These are phyloP conservation scores for Drosophila flavopinicola DNA, from an alignment of 2,888 invertebrate species.

Conservation along the genomic window DNA sequence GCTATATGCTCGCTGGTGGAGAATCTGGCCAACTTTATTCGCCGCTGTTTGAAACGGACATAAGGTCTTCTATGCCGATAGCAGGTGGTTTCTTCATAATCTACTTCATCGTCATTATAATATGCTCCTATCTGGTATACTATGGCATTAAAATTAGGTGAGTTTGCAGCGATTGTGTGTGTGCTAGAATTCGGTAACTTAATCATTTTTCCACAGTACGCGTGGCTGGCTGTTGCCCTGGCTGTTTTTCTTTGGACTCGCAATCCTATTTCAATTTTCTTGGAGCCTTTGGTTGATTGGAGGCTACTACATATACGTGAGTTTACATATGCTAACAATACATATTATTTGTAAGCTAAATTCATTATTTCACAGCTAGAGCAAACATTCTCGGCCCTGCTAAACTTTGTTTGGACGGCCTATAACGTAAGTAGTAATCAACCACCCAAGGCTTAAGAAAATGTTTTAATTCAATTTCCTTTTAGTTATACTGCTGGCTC, in stretches of 20 bases:
- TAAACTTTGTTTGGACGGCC: slow-evolving; percentile 92
- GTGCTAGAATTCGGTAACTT: not conserved
- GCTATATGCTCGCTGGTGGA: slow-evolving; percentile 93
- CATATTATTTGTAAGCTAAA: not conserved
- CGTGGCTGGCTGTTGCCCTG: slow-evolving; percentile 93
- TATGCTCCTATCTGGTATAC: slow-evolving; percentile 85
- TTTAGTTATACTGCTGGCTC: slow-evolving; percentile 93
- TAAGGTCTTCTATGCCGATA: slow-evolving; percentile 89
- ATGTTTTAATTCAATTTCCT: not conserved
- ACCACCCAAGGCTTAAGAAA: not conserved
- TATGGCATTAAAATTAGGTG: slow-evolving; percentile 83
- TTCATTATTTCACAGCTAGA: slow-evolving; percentile 87
- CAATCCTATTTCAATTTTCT: slow-evolving; percentile 90
- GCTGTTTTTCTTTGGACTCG: slow-evolving; percentile 88
- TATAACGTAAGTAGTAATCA: slow-evolving; percentile 92
- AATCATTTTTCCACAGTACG: slow-evolving; percentile 85
- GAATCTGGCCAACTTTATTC: slow-evolving; percentile 95
- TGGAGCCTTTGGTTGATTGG: slow-evolving; percentile 94
- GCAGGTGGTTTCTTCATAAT: slow-evolving; percentile 86
- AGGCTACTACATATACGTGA: slow-evolving; percentile 96
- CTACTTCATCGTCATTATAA: slow-evolving; percentile 83
- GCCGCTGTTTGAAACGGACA: slow-evolving; percentile 94
- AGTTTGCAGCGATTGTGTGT: not conserved
- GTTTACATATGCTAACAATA: slow-evolving; percentile 77
- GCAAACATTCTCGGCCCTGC: slow-evolving; percentile 90